Conservation (phyloP, 2,797 vertebrate species). For the Gallinago nigripennis region DNA sequence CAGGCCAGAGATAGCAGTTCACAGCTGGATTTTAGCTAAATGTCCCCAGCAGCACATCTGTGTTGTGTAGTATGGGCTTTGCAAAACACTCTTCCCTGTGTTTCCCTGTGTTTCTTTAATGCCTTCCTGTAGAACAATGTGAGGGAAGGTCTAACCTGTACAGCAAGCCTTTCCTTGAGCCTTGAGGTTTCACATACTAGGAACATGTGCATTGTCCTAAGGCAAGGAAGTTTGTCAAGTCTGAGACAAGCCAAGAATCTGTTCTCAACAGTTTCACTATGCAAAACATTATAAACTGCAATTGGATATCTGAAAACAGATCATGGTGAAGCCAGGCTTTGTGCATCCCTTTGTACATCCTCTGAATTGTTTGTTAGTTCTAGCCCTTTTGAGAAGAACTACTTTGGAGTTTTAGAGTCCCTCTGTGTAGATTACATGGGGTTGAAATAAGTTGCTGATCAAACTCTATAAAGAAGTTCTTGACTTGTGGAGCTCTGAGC, state of each 20-base stretch:
- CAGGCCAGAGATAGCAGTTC: background rate
- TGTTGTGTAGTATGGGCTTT: background rate
- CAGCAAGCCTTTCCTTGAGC: background rate
- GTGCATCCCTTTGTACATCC: background rate
- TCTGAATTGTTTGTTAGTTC: background rate
- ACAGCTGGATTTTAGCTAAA: background rate
- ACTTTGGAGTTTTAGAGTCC: background rate
- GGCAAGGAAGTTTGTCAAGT: background rate
- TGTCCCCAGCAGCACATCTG: background rate
- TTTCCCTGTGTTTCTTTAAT: background rate
- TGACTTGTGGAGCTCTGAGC: background rate
- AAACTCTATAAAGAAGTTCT: background rate
- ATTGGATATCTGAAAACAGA: background rate
- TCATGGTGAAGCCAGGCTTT: background rate
- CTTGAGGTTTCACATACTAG: no score
- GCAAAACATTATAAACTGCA: background rate
- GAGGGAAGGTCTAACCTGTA: background rate
- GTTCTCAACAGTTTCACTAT: background rate
- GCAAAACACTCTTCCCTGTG: background rate
- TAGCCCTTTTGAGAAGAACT: background rate
- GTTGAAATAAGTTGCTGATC: background rate
- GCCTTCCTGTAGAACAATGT: background rate
- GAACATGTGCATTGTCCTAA: background rate
- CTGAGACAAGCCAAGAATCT: background rate
- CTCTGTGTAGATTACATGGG: background rate